Evolutionary conservation across 2,888 invertebrate genomes (phyloP).

Genomic region (Pharmacophagus antenor): DNA sequence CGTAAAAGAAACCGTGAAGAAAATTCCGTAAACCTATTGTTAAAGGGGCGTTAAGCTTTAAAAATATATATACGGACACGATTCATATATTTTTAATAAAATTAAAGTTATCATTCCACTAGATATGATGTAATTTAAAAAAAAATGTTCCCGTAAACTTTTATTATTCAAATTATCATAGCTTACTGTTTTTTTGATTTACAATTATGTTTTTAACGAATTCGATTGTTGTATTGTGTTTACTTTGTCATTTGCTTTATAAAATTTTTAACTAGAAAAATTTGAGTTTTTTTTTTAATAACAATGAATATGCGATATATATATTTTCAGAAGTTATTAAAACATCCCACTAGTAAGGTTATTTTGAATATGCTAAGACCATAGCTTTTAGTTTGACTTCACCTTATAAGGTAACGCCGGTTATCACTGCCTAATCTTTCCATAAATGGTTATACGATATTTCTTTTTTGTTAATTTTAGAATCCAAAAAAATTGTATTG

Average conservation of each 20-base stretch:
- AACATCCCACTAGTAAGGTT: background rate
- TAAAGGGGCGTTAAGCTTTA: too few species aligned
- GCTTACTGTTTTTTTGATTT: too few species aligned
- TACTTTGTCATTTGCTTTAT: too few species aligned
- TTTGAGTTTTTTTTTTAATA: too few species aligned
- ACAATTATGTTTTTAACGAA: too few species aligned
- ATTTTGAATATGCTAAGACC: background rate
- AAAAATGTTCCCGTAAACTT: slow-evolving; percentile 2
- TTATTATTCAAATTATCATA: background rate
- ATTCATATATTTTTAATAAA: too few species aligned
- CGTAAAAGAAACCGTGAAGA: too few species aligned
- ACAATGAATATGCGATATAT: background rate
- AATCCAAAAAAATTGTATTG: background rate
- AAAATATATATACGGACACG: too few species aligned
- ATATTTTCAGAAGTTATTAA: background rate
- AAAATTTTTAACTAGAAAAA: too few species aligned
- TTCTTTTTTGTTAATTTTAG: background rate
- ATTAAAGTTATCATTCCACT: slow-evolving; percentile 18
- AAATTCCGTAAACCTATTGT: too few species aligned
- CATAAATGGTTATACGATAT: background rate
- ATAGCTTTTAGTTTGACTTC: background rate
- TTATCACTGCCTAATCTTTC: background rate
- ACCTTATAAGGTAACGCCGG: too few species aligned
- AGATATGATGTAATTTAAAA: slow-evolving; percentile 6
- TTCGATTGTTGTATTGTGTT: too few species aligned